Evolutionary conservation across 2,888 invertebrate species (phyloP).

Genomic region (Carcina quercana): DNA sequence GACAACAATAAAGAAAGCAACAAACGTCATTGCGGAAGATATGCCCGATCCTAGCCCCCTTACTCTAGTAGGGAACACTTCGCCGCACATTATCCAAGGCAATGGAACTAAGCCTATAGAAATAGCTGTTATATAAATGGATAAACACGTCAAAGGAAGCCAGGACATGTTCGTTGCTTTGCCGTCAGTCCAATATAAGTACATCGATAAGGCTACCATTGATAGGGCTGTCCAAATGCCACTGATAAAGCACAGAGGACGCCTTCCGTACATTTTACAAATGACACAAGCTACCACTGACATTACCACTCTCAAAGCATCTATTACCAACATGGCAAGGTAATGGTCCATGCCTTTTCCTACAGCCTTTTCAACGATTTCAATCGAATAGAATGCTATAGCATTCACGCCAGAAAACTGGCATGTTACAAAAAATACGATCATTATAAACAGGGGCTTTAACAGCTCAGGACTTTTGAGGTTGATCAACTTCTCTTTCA

Average conservation of each 20-base stretch:
- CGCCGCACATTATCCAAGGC: conserved; percentile 85
- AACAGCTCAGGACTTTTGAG: conserved; percentile 66
- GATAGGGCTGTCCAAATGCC: conserved; percentile 76
- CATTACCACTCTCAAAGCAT: conserved; percentile 75
- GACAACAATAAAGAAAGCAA: conserved; percentile 78
- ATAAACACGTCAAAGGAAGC: conserved; percentile 65
- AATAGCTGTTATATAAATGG: conserved; percentile 75
- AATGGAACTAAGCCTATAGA: conserved; percentile 78
- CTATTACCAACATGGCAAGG: conserved; percentile 78
- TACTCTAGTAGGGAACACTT: conserved; percentile 77
- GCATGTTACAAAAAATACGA: conserved; percentile 77
- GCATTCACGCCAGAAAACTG: conserved; percentile 84
- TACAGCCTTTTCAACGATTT: conserved; percentile 74
- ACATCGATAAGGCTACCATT: conserved; percentile 71
- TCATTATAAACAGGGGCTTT: conserved; percentile 76
- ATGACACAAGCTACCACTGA: conserved; percentile 77
- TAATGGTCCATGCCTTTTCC: conserved; percentile 78
- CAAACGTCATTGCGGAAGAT: conserved; percentile 77
- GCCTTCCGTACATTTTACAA: conserved; percentile 75
- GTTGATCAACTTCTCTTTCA: conserved; percentile 43
- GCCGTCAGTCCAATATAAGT: conserved; percentile 43
- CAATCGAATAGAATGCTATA: conserved; percentile 81
- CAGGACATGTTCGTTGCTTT: conserved; percentile 56
- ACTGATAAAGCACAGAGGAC: conserved; percentile 78
- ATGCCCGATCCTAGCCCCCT: conserved; percentile 80